Conservation (phyloP, 2,113 vertebrate genomes). For the Rhynchomys soricoides region DNA sequence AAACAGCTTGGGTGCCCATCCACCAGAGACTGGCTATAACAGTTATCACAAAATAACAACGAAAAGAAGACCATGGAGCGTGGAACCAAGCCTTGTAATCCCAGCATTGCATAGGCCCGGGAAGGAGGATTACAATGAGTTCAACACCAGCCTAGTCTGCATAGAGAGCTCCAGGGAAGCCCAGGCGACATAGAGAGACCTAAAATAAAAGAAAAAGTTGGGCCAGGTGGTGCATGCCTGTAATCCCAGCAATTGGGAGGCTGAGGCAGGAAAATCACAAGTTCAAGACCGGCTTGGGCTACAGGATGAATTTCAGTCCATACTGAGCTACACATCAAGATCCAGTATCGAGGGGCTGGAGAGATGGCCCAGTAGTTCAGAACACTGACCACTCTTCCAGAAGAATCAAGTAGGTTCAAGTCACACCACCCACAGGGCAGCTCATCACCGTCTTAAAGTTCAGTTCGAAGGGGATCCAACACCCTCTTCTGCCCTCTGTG, state of each 20-base stretch:
- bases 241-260: not conserved
- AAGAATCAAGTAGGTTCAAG: not conserved
- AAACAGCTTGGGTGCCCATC: not conserved
- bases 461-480: not conserved
- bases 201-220: not conserved
- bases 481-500: not conserved
- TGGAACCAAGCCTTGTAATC: not conserved
- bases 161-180: not conserved
- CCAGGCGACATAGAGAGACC: not conserved
- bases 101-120: no score
- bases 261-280: not conserved
- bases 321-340: not conserved
- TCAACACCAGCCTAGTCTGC: not conserved
- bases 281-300: not conserved
- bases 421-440: not conserved
- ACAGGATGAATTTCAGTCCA: not conserved
- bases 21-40: not conserved
- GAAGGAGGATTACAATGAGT: no score
- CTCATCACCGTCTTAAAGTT: not conserved
- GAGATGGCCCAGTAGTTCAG: not conserved
- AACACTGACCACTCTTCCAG: not conserved
- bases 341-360: not conserved
- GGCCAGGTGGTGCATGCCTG: not conserved
- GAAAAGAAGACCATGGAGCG: not conserved
- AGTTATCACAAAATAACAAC: constrained; percentile 6